Evolutionary conservation across 2,113 vertebrate genomes (phyloP), one percentile per base, ranked within the genome.

Genomic region (Carassius gibelio): DNA sequence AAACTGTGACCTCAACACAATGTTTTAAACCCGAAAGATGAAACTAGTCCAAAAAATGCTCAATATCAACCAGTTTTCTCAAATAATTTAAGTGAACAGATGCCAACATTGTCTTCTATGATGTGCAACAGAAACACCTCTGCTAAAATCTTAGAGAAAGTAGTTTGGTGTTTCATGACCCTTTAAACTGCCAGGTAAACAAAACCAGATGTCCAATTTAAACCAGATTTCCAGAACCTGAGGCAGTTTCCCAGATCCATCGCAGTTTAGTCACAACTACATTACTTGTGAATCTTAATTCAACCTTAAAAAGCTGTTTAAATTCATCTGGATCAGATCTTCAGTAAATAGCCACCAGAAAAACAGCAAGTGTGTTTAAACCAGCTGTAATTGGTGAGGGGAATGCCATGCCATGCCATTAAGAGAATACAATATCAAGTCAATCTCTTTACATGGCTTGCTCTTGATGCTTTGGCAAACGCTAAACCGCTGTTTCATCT

Each of bases 401-500:
- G 64, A 83, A 82, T 72, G 50, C 21, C 30, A 72, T 7, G 17
- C 21, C 34, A 83, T 83, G 17, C 21, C 50, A 83, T 83, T 57
- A 83, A 57, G 48, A 21, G 45, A 26, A 36, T 79, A 61, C 21
- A 13, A 48, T 38, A 71, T 71, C 26, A 38, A 42, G 72, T 82
- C 81, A 72, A 72, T 82, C 81, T 72, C 48, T 72, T 69, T 57
- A 57, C 66, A 72, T 72, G 66, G 30, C 50, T 72, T 55, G 17
- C 26, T 82, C 30, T 55, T 72, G 8, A 72, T 82, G 50, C 62
- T 71, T 68, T 4, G 21, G 1, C 66, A 82, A 26, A 36, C 30
- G 1, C 21, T 69, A n/a, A 21, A 69, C 10, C 66, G 15, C 3
- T 15, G 36, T 15, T 71, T 66, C 30, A 36, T 55, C 48, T 72